Base-by-base conservation (phyloP, 2,113 vertebrate genomes). In the Bagarius yarrelli region DNA sequence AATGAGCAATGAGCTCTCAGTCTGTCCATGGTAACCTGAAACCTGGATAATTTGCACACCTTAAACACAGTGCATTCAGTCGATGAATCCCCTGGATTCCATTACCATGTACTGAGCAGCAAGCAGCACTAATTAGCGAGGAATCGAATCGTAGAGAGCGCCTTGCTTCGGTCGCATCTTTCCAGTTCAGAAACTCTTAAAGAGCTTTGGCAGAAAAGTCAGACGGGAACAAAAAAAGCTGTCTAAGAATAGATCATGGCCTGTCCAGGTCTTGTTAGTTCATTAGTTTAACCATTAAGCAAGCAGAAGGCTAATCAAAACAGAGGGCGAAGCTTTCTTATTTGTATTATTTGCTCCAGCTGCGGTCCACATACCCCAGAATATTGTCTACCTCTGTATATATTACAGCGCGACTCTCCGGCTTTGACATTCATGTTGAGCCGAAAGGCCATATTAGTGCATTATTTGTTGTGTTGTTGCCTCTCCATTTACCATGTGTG, bases 41-140 rank as follows among this genome's bases (percentile, higher is more conserved):
- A 83, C 78, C 36, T 40, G 83, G 72, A 79, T 86, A 85, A 84
- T 88, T 86, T 86, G 78, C 78, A 82, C 78, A 78, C 83, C 76
- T 88, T 87, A 86, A 89, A 85, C 85, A 86, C 84, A 84, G 85
- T 83, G 76, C 81, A 87, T 84, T 61, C 83, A 83, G 84, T 87
- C 87, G 72, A 83, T 87, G 83, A 89, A 85, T 83, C 85, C 84
- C 76, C 79, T 72, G 79, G 69, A 82, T 86, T 83, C 81, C 85
- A 85, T 87, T 86, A 87, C 86, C 78, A 69, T 78, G 87, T 83
- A 82, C 71, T 74, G 83, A 87, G 73, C 79, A 72, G 81, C 76
- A 61, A 84, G 83, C 78, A 63, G 67, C 66, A 79, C 84, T 87
- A 87, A 88, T 85, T 87, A 85, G 80, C 76, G 36, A 81, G 76